These are phyloP conservation scores for Oostethus manadensis DNA, from an alignment of 2,113 vertebrate genomes.

Conservation along the genomic window DNA sequence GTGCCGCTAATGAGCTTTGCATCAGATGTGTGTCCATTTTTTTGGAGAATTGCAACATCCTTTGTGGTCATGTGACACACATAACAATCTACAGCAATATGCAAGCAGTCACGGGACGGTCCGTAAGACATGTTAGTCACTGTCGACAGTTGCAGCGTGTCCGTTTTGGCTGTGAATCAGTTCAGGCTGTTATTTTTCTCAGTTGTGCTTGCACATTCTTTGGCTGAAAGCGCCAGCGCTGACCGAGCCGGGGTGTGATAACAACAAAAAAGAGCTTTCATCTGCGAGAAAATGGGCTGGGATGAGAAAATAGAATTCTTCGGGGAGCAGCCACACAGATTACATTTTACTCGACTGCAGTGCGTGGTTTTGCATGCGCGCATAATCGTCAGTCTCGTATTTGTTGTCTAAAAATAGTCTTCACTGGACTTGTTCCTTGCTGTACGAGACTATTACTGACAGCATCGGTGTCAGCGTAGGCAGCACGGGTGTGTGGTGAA, in stretches of 20 bases:
- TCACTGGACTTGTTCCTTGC: slow-evolving; percentile 2
- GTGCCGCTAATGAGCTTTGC: slow-evolving; percentile 37
- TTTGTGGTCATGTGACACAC: slow-evolving; percentile 1
- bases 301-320: slow-evolving; percentile 43
- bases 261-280: slow-evolving; percentile 44
- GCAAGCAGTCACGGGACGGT: slow-evolving; percentile 7
- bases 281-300: slow-evolving; percentile 30
- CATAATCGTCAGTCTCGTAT: slow-evolving; percentile 14
- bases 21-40: slow-evolving; percentile 29
- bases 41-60: slow-evolving; percentile 32
- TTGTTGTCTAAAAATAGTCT: slow-evolving; percentile 33
- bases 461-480: slow-evolving; percentile 1
- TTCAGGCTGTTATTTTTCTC: slow-evolving; percentile 42
- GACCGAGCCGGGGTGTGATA: slow-evolving; percentile 29
- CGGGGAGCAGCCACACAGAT: slow-evolving; percentile 36
- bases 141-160: slow-evolving; percentile 7
- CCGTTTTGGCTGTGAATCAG: slow-evolving; percentile 26
- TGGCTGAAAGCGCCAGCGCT: slow-evolving; percentile 33
- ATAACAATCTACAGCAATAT: not conserved
- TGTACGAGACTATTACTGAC: slow-evolving; percentile 9
- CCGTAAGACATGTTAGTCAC: slow-evolving; percentile 2
- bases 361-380: slow-evolving; percentile 17
- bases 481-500: slow-evolving; percentile 7
- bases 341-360: slow-evolving; percentile 36
- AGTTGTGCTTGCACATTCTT: slow-evolving; percentile 47